Conservation (phyloP, 2,888 invertebrate species). For the Nowickia ferox region DNA sequence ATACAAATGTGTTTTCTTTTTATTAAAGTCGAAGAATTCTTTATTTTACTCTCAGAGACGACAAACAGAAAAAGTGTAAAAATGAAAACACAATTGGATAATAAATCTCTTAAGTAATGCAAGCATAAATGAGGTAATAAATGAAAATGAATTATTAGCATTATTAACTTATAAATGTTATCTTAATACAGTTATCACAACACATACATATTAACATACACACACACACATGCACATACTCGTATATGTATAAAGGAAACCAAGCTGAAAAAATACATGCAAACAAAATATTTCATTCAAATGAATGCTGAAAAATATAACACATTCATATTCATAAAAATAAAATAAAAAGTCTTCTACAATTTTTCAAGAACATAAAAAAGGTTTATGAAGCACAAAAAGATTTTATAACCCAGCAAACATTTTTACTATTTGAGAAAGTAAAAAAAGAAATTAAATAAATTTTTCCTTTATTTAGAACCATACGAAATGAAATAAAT, state of each 20-base stretch:
- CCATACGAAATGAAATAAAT: neutral
- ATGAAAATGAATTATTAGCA: conserved; percentile 56
- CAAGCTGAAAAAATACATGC: neutral
- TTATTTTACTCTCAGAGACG: neutral
- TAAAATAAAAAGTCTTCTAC: neutral
- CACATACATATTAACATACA: neutral
- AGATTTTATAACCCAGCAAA: conserved; percentile 48
- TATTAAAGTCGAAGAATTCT: neutral
- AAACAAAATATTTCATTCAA: conserved; percentile 22
- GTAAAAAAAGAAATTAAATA: neutral
- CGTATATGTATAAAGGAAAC: neutral
- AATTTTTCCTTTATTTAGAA: too few species aligned
- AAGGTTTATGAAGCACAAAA: conserved; percentile 43
- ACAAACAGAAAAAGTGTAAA: neutral
- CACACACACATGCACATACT: too few species aligned
- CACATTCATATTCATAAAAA: conserved; percentile 20
- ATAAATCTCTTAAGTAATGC: conserved; percentile 37
- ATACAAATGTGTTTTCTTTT: conserved; percentile 2
- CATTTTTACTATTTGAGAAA: neutral
- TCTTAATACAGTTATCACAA: conserved; percentile 61
- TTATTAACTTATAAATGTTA: conserved; percentile 57
- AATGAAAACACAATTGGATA: neutral
- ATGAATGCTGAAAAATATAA: conserved; percentile 13
- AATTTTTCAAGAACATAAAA: conserved; percentile 23
- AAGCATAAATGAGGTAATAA: conserved; percentile 55